Base-by-base conservation (phyloP, 1,140 invertebrate species). In the Asobara japonica region DNA sequence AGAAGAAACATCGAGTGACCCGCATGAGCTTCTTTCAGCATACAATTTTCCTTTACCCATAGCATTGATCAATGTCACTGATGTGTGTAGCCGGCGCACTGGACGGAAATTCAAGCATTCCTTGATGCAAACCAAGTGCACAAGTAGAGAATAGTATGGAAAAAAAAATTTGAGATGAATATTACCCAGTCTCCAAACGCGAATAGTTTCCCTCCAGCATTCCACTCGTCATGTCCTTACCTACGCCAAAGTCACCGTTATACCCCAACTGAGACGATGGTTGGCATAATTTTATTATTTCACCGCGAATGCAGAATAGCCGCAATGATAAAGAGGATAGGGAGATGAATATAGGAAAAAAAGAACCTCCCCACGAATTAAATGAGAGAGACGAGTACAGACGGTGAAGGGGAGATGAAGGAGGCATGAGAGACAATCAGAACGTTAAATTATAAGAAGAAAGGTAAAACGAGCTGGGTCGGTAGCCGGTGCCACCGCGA, bases 61-160 rank as follows among this genome's bases (percentile, higher is more conserved):
- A 76, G 83, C 85, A 86, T 86, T 80, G 83, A 84, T 86, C 85
- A 86, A 85, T 77, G 85, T 86, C 85, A 80, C 67, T 30, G 41
- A 48, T 38, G 20, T 71, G 60, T 30, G 27, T 27, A 27, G 27
- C 41, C 20, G 13, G 71, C 76, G 77, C 77, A 76, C 74, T 78
- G 83, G 80, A 80, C 78, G 82, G 82, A 83, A 86, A 86, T 85
- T 86, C 83, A 84, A 85, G 76, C 11, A 16, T 62, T 30, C 27
- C 27, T 22, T 16, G 60, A 18, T 4, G 22, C 51, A 5, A 8
- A 18, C 82, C 80, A 79, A 64, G 41, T 36, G 18, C 68, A 78
- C 77, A 48, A 60, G 74, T 77, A 78, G 78, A 80, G 79, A 69
- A 51, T 61, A 29, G 36, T 45, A 16, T n/a, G n/a, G 65, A 66